Conservation (phyloP, 2,888 invertebrate species). For the Papilio gigon region DNA sequence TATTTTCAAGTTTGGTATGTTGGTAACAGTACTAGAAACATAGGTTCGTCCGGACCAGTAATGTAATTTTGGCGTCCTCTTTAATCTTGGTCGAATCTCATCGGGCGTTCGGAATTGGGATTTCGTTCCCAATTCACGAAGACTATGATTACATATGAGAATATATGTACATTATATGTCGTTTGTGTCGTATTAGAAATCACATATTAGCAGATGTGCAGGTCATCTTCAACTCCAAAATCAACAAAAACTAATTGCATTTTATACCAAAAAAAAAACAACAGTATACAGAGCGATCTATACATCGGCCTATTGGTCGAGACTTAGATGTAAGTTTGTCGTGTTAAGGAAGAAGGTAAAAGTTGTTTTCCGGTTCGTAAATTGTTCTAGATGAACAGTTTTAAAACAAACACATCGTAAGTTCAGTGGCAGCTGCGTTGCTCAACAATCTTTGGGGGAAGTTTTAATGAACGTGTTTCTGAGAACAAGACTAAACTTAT, state of each 20-base stretch:
- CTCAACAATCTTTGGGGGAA: slow-evolving; percentile 5
- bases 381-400: not conserved
- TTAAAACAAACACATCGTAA: slow-evolving; percentile 11
- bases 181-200: not conserved
- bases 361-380: not conserved
- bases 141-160: not conserved
- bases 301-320: not conserved
- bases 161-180: not conserved
- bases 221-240: not conserved
- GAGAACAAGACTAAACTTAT: slow-evolving; percentile 16
- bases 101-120: slow-evolving; percentile 2
- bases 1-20: not conserved
- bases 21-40: not conserved
- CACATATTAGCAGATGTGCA: not conserved
- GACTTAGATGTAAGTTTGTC: not conserved
- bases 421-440: slow-evolving; percentile 18
- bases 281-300: not conserved
- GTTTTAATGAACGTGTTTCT: slow-evolving; percentile 14
- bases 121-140: slow-evolving; percentile 7
- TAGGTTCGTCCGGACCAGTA: not conserved
- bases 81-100: slow-evolving; percentile 16
- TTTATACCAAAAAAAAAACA: too few species aligned
- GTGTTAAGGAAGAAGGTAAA: not conserved
- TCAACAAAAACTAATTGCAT: too few species aligned
- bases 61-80: slow-evolving; percentile 20